Percentiles rank a stretch among this genome's conserved stretches.
Conservation (phyloP, 2,797 vertebrate genomes). For the Morus bassanus region DNA sequence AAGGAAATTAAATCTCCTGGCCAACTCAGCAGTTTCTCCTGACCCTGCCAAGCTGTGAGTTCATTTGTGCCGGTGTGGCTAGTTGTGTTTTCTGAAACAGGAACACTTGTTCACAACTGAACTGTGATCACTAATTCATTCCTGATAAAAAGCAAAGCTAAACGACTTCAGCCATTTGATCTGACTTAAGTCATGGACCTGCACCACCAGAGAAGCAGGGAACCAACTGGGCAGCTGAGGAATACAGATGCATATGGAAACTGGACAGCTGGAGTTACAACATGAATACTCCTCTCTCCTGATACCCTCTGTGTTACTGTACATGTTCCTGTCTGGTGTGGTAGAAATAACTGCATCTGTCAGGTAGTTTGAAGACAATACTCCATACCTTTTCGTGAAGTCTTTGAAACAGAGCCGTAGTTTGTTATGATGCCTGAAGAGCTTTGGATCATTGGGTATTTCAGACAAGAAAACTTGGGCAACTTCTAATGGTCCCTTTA, state of each 20-base stretch:
- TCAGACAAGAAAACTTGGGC: slow-evolving; percentile 98
- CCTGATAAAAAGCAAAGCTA: neutral
- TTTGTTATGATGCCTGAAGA: slow-evolving; percentile 98
- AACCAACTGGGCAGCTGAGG: neutral
- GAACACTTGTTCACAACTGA: neutral
- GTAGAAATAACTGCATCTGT: neutral
- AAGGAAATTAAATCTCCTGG: neutral
- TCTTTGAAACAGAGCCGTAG: slow-evolving; percentile 98
- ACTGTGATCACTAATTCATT: neutral
- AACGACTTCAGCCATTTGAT: neutral
- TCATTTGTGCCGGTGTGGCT: neutral
- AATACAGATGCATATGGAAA: neutral
- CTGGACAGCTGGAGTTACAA: neutral
- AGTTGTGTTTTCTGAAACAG: neutral
- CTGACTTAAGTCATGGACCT: neutral
- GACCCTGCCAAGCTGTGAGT: neutral
- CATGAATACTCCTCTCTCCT: neutral
- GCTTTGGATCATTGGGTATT: slow-evolving; percentile 96
- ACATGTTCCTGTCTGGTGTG: neutral
- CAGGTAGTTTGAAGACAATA: neutral
- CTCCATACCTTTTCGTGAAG: slow-evolving; percentile 94
- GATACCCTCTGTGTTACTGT: neutral
- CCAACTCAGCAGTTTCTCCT: neutral
- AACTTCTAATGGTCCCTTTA: slow-evolving; percentile 95
- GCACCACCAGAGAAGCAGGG: neutral